Conservation (phyloP, 2,113 vertebrate genomes). For the Odontesthes bonariensis region DNA sequence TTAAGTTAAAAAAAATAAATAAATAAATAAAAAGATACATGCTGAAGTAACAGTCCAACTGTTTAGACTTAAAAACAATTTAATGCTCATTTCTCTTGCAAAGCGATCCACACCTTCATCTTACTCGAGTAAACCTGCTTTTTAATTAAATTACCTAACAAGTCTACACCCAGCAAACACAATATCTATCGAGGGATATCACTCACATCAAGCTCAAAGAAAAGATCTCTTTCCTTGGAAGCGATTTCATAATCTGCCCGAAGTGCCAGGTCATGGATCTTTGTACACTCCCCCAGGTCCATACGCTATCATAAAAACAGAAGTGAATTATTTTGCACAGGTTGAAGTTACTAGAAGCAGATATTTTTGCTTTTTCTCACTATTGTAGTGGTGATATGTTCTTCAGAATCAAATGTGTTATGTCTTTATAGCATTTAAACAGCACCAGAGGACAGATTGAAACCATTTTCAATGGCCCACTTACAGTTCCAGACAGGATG, state of each 20-base stretch:
- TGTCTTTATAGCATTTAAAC: neutral
- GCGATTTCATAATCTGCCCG: conserved; percentile 99
- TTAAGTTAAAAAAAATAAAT: no score
- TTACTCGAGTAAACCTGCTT: no score
- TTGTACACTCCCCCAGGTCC: conserved; percentile 99
- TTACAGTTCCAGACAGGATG: conserved; percentile 98
- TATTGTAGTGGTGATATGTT: neutral
- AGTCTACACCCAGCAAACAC: no score
- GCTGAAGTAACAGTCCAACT: no score
- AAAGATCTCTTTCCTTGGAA: conserved; percentile 97
- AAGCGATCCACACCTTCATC: no score
- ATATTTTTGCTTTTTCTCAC: neutral
- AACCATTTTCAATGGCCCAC: conserved; percentile 45
- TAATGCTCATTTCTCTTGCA: no score
- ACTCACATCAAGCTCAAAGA: conserved; percentile 99
- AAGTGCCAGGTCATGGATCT: conserved; percentile 98
- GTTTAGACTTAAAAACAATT: no score
- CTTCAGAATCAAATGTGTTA: neutral
- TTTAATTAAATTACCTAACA: no score
- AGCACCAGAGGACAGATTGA: neutral
- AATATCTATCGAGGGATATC: neutral
- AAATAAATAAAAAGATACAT: no score
- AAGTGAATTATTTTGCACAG: neutral
- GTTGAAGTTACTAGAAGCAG: neutral
- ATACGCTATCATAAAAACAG: conserved; percentile 86